Base-by-base conservation (phyloP, 2,888 invertebrate species). In the Idaea aversata region DNA sequence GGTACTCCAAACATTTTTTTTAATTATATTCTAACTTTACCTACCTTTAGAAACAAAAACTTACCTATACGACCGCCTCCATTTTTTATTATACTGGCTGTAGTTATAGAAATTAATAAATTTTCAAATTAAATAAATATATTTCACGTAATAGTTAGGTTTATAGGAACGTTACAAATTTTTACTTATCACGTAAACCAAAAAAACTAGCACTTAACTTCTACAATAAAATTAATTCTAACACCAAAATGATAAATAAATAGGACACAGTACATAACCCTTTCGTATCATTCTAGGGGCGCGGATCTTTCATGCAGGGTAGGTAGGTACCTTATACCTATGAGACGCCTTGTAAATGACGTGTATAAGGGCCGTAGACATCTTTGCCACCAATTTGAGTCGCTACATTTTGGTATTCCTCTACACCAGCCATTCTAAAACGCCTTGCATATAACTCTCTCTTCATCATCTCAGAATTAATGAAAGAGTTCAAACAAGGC, bases 401-500 rank as follows among this genome's bases (percentile, higher is more conserved):
- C 3, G 13, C 5, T 10, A 34, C 59, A 13, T 34, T 34, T 59
- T 34, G 16, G 13, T 25, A 16, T 34, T 47, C 13, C 13, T 47
- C 16, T 57, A 65, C 63, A 58, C 15, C 38, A 58, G 34, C 47
- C 38, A 62, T 61, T 61, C 10, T 63, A 5, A 34, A 16, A 34
- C 36, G 67, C 61, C 81, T 80, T 15, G 87, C 80, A 35, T 82
- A 75, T 60, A 78, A 79, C 68, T 90, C 81, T 64, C 83, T 76
- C 66, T 83, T 88, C 81, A 87, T 78, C 63, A 80, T 67, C 74
- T 90, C 89, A 34, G 75, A 71, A 72, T 80, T 85, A 6, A 90
- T 85, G 65, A 91, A 91, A 1, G 92, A 93, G 69, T 81, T 77
- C 67, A 91, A 87, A 74, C 92, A 92, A 5, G 91, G 92, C 65